Evolutionary conservation across 1,140 invertebrate genomes (phyloP).

Genomic region (Samia ricini): DNA sequence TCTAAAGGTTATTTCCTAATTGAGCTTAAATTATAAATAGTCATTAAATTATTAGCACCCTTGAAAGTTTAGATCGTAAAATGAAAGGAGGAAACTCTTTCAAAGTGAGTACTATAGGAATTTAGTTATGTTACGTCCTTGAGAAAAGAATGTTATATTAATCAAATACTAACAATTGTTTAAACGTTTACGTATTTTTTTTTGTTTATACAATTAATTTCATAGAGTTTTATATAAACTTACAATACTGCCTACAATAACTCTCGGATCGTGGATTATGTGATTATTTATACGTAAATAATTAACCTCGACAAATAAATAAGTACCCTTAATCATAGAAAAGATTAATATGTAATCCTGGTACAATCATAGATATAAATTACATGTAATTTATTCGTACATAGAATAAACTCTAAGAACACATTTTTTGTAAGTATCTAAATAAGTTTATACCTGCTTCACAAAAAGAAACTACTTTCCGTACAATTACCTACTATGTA

Average conservation of each 20-base stretch:
- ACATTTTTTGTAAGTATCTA: not conserved
- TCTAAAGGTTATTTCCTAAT: not conserved
- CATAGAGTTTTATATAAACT: no score
- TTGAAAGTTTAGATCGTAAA: constrained; percentile 16
- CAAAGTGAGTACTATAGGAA: not conserved
- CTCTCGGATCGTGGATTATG: not conserved
- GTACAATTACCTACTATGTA: not conserved
- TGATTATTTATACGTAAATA: not conserved
- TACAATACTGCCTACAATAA: no score
- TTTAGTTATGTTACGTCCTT: constrained; percentile 22
- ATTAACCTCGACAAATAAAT: not conserved
- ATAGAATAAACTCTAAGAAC: not conserved
- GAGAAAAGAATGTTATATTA: constrained; percentile 15
- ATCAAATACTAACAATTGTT: no score
- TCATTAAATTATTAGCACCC: constrained; percentile 2
- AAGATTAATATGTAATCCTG: not conserved
- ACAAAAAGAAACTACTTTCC: not conserved
- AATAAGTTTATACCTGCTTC: not conserved
- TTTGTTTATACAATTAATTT: no score
- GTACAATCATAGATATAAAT: not conserved
- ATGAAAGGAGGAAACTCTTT: constrained; percentile 20
- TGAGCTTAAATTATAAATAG: not conserved
- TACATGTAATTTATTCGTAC: not conserved
- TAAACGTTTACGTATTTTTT: no score
- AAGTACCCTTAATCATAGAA: not conserved